Conservation (phyloP, 2,113 vertebrate species). For the Climacteris rufus region DNA sequence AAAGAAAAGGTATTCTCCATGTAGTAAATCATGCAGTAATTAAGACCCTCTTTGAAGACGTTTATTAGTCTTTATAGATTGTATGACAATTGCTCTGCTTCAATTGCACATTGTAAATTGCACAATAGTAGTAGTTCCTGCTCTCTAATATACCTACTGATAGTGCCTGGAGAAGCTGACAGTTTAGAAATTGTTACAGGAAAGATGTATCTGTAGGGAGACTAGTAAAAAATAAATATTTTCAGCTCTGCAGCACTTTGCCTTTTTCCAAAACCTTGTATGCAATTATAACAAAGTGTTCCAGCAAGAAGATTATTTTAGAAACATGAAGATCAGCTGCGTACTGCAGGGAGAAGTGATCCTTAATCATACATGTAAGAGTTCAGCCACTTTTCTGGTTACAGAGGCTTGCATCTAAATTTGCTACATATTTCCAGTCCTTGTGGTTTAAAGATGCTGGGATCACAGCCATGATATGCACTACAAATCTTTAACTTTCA, state of each 20-base stretch:
- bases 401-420: conserved; percentile 38
- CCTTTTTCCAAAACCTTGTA: conserved; percentile 23
- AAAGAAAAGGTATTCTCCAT: conserved; percentile 41
- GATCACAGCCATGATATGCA: conserved; percentile 41
- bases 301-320: conserved; percentile 26
- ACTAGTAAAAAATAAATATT: neutral
- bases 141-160: conserved; percentile 32
- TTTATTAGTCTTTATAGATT: conserved; percentile 43
- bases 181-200: neutral
- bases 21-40: conserved; percentile 51
- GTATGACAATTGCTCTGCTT: conserved; percentile 28
- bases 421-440: neutral
- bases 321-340: neutral
- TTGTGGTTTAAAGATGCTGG: conserved; percentile 42
- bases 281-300: conserved; percentile 22
- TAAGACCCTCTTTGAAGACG: conserved; percentile 47
- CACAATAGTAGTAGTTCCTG: neutral
- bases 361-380: conserved; percentile 16
- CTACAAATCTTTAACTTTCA: conserved; percentile 31
- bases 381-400: neutral
- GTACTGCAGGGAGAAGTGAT: neutral
- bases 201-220: neutral
- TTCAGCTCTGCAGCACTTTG: conserved; percentile 16
- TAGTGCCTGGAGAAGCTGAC: conserved; percentile 2
- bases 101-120: conserved; percentile 41